Percentiles rank a stretch among this genome's conserved stretches.
These are phyloP conservation scores for Sepiola atlantica DNA, from an alignment of 2,888 invertebrate genomes.

Conservation along the genomic window DNA sequence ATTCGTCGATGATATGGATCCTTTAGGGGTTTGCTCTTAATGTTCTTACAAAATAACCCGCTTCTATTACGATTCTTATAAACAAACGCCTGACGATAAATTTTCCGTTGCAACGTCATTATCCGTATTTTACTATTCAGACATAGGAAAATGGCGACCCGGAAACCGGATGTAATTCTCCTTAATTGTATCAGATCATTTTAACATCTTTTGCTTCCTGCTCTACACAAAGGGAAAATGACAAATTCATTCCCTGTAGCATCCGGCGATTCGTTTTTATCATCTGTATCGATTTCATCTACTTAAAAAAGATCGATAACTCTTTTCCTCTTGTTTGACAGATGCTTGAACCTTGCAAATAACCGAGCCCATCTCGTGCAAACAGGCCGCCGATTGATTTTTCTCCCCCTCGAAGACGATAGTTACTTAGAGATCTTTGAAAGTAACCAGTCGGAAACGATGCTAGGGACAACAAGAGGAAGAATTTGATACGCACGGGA, in stretches of 20 bases:
- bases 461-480: not conserved
- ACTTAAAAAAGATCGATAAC: not conserved
- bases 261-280: not conserved
- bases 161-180: not conserved
- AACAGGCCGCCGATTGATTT: not conserved
- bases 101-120: not conserved
- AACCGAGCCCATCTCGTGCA: not conserved
- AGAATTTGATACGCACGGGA: not conserved
- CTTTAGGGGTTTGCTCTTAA: not conserved
- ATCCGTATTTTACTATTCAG: not conserved
- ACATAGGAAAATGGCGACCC: not conserved
- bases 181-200: not conserved
- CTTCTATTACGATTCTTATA: not conserved
- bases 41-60: not conserved
- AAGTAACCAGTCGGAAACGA: not conserved
- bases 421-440: not conserved
- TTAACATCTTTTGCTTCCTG: not conserved
- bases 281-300: not conserved
- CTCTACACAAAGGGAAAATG: not conserved
- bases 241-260: not conserved
- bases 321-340: not conserved
- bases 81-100: not conserved
- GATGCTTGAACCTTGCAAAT: not conserved
- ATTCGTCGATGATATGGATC: not conserved
- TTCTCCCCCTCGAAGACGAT: not conserved